Percentiles rank a stretch among this genome's conserved stretches.
Conservation (phyloP, 2,888 invertebrate species). For the Tetragnatha montana region DNA sequence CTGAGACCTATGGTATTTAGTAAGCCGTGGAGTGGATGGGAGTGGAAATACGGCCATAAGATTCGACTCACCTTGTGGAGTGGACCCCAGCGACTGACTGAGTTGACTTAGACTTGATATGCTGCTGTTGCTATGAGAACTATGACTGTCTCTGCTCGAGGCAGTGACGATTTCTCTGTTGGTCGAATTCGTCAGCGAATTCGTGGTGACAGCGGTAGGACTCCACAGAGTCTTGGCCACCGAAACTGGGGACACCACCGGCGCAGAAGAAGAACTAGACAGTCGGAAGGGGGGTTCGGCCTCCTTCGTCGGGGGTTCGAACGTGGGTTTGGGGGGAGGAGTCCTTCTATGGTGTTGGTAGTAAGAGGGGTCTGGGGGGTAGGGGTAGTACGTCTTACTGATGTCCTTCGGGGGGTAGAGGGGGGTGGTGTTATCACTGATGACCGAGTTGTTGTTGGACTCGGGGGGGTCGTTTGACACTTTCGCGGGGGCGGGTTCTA, state of each 20-base stretch:
- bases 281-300: slow-evolving; percentile 43
- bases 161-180: slow-evolving; percentile 47
- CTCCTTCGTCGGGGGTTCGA: slow-evolving; percentile 56
- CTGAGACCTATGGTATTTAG: no score
- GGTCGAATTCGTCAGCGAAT: not conserved
- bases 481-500: slow-evolving; percentile 17
- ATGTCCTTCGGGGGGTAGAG: slow-evolving; percentile 9
- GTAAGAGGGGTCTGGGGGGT: slow-evolving; percentile 35
- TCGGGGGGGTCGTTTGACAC: slow-evolving; percentile 13
- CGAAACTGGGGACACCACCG: slow-evolving; percentile 6
- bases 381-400: slow-evolving; percentile 43
- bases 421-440: slow-evolving; percentile 26
- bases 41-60: no score
- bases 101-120: slow-evolving; percentile 72
- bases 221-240: slow-evolving; percentile 58
- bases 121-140: slow-evolving; percentile 70
- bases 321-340: slow-evolving; percentile 30
- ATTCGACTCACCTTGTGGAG: slow-evolving; percentile 28
- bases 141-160: slow-evolving; percentile 65
- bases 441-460: not conserved
- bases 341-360: slow-evolving; percentile 33
- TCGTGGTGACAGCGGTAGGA: slow-evolving; percentile 36
- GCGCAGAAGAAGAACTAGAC: slow-evolving; percentile 27
- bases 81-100: slow-evolving; percentile 70
- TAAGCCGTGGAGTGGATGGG: no score